Evolutionary conservation across 1,140 invertebrate species (phyloP), one percentile per base, ranked within the genome.

Genomic region (Drosophila pruinosa): DNA sequence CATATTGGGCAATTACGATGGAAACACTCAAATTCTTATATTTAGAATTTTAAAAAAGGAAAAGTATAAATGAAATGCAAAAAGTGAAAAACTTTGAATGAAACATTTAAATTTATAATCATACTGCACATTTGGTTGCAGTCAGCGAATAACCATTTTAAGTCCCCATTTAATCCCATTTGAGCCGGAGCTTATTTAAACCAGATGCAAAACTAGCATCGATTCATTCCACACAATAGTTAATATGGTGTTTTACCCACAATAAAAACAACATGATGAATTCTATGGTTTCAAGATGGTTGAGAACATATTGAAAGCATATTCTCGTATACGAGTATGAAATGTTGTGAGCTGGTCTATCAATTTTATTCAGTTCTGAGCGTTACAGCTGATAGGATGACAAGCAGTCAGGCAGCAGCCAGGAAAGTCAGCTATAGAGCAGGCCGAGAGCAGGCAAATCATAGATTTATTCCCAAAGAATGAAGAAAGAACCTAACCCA

Each of bases 231-330:
- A 72, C 53, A 68, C 52, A 64, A 52, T 47, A 69, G 65, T 38
- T 62, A 21, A 50, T 34, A 57, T 71, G 53, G 21, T 34, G 47
- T 24, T 43, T 34, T 14, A 63, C 47, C 43, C 58, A 57, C 47
- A 45, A 38, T 56, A 69, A 31, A 10, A 57, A 34, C 64, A 70
- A 78, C 78, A 76, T 63, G 53, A 82, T 68, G 38, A 82, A 88
- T 88, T 86, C 83, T 88, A 88, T 88, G 82, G 82, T 88, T 88
- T 88, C 82, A 88, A 88, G 77, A 88, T 75, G 82, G 82, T 88
- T 88, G 82, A 88, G 78, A 88, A 78, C 74, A 81, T 10, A 78
- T 85, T 79, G 56, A 73, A 21, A 54, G 4, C 52, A 38, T 14
- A 36, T 15, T 14, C 41, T 77, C 71, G 75, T 76, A 79, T 68